These are phyloP conservation scores for Volucella inflata DNA, from an alignment of 2,888 invertebrate species.

Conservation along the genomic window DNA sequence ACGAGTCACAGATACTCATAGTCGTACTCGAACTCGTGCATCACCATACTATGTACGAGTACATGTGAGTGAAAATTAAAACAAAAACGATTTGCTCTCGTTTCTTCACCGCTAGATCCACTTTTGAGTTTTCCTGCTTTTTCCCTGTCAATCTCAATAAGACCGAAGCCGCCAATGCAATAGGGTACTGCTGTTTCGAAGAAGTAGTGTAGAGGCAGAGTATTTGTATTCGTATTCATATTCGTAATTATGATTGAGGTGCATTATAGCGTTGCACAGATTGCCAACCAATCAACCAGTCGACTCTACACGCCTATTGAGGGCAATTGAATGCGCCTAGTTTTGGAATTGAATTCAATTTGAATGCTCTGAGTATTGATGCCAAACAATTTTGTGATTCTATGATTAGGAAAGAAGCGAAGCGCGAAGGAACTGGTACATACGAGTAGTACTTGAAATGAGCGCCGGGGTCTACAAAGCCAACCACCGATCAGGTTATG, in stretches of 20 bases:
- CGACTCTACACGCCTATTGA: constrained; percentile 41
- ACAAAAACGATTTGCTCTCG: constrained; percentile 50
- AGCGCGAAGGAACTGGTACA: no score
- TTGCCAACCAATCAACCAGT: constrained; percentile 23
- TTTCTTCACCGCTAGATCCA: constrained; percentile 17
- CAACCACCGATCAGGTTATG: constrained; percentile 4
- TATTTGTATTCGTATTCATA: background rate
- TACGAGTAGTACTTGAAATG: background rate
- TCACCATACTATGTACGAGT: constrained; percentile 19
- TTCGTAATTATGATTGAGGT: constrained; percentile 19
- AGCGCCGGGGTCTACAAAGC: background rate
- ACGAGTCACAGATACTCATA: constrained; percentile 17
- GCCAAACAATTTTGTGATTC: constrained; percentile 15
- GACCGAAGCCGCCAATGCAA: background rate
- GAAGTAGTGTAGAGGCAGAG: background rate
- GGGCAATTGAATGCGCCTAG: constrained; percentile 68
- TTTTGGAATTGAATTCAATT: constrained; percentile 69
- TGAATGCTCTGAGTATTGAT: constrained; percentile 40
- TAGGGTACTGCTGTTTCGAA: background rate
- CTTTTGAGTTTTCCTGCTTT: constrained; percentile 1
- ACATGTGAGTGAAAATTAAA: constrained; percentile 48
- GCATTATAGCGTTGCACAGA: constrained; percentile 32
- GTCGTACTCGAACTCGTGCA: background rate
- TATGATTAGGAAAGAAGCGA: background rate
- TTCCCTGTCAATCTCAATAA: constrained; percentile 37